These are phyloP conservation scores for Cottoperca gobio DNA, from an alignment of 2,797 vertebrate genomes.

Conservation along the genomic window DNA sequence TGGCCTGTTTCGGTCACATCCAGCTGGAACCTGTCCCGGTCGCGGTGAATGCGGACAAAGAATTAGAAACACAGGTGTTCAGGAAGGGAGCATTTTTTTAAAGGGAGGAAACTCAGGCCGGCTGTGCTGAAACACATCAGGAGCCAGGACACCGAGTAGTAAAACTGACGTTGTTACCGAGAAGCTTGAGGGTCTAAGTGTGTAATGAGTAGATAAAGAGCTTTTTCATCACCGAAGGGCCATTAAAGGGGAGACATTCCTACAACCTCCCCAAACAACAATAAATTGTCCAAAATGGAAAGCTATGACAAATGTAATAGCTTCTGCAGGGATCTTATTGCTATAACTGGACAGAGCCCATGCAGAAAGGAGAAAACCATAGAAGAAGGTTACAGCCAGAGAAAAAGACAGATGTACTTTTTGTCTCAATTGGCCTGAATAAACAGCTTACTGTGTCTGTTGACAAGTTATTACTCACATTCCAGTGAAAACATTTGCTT, in stretches of 20 bases:
- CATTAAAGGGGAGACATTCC: background rate
- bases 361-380: constrained; percentile 23
- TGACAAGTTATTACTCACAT: constrained; percentile 24
- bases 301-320: constrained; percentile 31
- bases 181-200: constrained; percentile 14
- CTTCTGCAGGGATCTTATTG: constrained; percentile 34
- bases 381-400: constrained; percentile 13
- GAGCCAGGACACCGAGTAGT: constrained; percentile 42
- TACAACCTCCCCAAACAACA: constrained; percentile 22
- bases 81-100: constrained; percentile 65
- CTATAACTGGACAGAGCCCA: background rate
- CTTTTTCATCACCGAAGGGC: constrained; percentile 29
- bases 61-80: constrained; percentile 74
- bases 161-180: constrained; percentile 17
- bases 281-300: constrained; percentile 25
- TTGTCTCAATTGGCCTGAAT: constrained; percentile 27
- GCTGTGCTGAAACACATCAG: constrained; percentile 23
- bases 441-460: constrained; percentile 6
- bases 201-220: constrained; percentile 45
- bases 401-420: constrained; percentile 49
- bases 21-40: constrained; percentile 54
- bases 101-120: constrained; percentile 44
- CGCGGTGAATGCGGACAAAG: constrained; percentile 23
- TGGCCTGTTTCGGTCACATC: constrained; percentile 48
- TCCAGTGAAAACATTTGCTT: constrained; percentile 16